Evolutionary conservation across 1,140 invertebrate genomes (phyloP), one percentile per base, ranked within the genome.

Genomic region (Aradophagus sp.): DNA sequence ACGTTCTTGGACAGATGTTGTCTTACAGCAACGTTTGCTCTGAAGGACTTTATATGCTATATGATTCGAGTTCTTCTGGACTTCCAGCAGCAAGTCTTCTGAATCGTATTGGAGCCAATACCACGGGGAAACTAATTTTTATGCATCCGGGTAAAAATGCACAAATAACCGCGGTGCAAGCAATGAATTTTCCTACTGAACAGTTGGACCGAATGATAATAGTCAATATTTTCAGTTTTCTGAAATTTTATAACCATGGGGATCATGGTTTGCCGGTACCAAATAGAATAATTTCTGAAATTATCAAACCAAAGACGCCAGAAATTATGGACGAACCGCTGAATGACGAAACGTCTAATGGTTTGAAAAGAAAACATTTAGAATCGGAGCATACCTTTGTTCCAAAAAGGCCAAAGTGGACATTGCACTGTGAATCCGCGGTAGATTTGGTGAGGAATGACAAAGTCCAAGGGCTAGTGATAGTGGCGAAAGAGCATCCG

Each of bases 1-100:
- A 98, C 76, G 92, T 93, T 5, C 83, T 99, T 11, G 92, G 94
- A 4, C 96, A 97, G 83, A 91, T 98, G 23, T 86, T 97, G 16
- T 91, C 91, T 0, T 91, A 92, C 72, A 89, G 90, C 2, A 95
- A 97, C 79, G 87, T 98, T 1, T 90, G 91, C 74, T 89, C 89
- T 2, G 89, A 91, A 71, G 93, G 93, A 1, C 90, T 89, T 35
- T 94, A 94, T 82, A 83, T 97, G 38, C 82, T 98, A 0, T 95
- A 97, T 79, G 96, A 98, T 74, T 94, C 92, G 68, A 93, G 93
- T 12, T 93, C 91, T 34, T 89, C 90, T 75, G 96, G 96, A 0
- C 84, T 99, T 19, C 78, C 96, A 10, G 89, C 93, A 17, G 94
- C 96, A 0, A 90, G 93, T 29, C 87, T 98, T 69, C 80, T 98